These are phyloP conservation scores for Brachylomia viminalis DNA, from an alignment of 2,888 invertebrate genomes.

Conservation along the genomic window DNA sequence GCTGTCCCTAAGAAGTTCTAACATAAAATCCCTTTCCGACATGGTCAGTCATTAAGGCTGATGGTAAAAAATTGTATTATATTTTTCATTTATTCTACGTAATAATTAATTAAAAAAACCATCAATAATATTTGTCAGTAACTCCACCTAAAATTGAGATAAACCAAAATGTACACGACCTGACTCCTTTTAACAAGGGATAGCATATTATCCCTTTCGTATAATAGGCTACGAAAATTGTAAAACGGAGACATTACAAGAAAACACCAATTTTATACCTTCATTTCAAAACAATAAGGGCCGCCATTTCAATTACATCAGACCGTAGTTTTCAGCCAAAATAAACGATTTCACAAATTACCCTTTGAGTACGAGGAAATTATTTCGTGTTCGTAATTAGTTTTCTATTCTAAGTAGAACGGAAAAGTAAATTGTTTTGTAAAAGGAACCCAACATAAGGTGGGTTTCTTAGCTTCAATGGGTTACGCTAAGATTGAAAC, in stretches of 20 bases:
- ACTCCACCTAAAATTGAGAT: neutral
- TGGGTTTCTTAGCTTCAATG: slow-evolving; percentile 23
- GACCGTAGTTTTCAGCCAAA: slow-evolving; percentile 41
- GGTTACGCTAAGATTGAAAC: slow-evolving; percentile 18
- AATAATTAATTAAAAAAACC: neutral
- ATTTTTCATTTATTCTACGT: neutral
- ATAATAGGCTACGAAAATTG: neutral
- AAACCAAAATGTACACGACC: neutral
- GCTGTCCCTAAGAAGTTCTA: neutral
- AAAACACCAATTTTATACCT: slow-evolving; percentile 30
- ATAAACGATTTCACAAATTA: slow-evolving; percentile 48
- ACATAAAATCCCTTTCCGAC: neutral
- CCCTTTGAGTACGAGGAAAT: slow-evolving; percentile 59
- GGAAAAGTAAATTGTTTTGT: slow-evolving; percentile 58
- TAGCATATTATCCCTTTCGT: neutral
- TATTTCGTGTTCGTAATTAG: slow-evolving; percentile 66
- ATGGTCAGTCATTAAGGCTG: no score
- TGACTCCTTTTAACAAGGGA: neutral
- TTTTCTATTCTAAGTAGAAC: slow-evolving; percentile 63
- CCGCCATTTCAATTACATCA: slow-evolving; percentile 45
- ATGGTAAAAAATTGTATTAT: neutral
- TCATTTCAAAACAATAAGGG: slow-evolving; percentile 21
- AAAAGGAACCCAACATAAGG: slow-evolving; percentile 35
- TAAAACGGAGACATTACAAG: slow-evolving; percentile 29
- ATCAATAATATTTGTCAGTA: neutral